Conservation (phyloP, 2,113 vertebrate species). For the Emydura subglobosa region DNA sequence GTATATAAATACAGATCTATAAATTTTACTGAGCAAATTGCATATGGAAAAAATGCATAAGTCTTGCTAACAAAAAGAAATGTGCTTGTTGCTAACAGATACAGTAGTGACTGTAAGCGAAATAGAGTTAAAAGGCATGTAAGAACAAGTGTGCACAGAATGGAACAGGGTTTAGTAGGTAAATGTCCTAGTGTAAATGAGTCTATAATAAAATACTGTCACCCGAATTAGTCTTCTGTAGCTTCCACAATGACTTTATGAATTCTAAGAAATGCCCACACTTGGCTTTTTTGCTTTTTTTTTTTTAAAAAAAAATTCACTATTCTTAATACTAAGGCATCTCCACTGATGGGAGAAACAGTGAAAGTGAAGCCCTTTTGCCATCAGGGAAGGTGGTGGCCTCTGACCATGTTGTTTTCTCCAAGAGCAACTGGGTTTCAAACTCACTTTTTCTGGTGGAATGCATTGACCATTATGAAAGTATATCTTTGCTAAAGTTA, state of each 20-base stretch:
- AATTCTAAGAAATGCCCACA: background rate
- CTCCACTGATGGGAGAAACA: background rate
- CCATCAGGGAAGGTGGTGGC: fast-evolving
- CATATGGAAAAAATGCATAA: background rate
- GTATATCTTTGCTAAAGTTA: background rate
- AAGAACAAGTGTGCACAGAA: background rate
- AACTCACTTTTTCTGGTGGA: background rate
- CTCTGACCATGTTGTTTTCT: background rate
- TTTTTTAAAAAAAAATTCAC: background rate
- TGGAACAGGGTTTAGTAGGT: background rate
- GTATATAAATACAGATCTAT: background rate
- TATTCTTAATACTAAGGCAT: background rate
- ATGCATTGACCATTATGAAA: background rate
- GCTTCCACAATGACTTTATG: background rate
- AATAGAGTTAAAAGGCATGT: background rate
- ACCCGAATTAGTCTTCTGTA: background rate
- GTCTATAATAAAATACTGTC: background rate
- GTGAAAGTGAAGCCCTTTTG: background rate
- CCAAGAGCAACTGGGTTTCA: background rate
- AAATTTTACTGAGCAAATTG: background rate
- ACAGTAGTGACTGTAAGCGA: background rate
- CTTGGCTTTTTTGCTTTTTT: fast-evolving
- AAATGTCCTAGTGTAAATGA: background rate
- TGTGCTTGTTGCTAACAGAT: background rate
- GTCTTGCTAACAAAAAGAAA: background rate